Evolutionary conservation across 1,140 invertebrate species (phyloP).

Genomic region (Heliothis virescens): DNA sequence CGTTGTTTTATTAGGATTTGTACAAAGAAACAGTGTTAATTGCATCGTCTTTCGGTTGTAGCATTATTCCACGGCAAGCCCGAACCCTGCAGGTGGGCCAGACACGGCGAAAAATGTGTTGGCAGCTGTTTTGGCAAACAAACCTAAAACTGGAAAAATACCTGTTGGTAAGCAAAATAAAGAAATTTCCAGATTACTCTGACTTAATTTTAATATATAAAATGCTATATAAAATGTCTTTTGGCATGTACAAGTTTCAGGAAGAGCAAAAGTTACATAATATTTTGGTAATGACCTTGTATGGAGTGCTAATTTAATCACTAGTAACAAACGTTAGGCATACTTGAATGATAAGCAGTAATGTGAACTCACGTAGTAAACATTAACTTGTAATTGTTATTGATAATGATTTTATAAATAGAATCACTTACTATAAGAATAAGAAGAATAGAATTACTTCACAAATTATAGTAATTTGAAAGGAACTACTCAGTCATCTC

Average conservation of each 20-base stretch:
- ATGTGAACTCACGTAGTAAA: neutral
- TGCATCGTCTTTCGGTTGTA: constrained; percentile 55
- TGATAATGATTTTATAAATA: neutral
- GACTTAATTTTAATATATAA: neutral
- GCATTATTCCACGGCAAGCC: constrained; percentile 70
- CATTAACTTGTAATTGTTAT: neutral
- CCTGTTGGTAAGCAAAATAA: constrained; percentile 77
- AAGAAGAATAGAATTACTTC: too few relatives aligned
- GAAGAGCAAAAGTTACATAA: constrained; percentile 54
- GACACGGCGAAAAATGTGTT: constrained; percentile 84
- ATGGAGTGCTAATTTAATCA: constrained; percentile 42
- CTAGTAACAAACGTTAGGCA: neutral
- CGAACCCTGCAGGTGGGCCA: constrained; percentile 62
- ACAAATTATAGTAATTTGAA: too few relatives aligned
- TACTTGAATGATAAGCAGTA: constrained; percentile 25
- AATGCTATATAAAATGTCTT: neutral
- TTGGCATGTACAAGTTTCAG: neutral
- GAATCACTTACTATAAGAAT: too few relatives aligned
- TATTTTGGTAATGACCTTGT: constrained; percentile 56
- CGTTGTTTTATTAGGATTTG: constrained; percentile 23
- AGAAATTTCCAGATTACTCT: neutral
- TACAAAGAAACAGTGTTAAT: constrained; percentile 32
- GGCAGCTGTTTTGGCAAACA: constrained; percentile 82
- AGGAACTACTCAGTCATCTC: too few relatives aligned
- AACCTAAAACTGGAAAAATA: constrained; percentile 84